Evolutionary conservation across 2,113 vertebrate species (phyloP), one percentile per base, ranked within the genome.

Genomic region (Paramormyrops kingsleyae): DNA sequence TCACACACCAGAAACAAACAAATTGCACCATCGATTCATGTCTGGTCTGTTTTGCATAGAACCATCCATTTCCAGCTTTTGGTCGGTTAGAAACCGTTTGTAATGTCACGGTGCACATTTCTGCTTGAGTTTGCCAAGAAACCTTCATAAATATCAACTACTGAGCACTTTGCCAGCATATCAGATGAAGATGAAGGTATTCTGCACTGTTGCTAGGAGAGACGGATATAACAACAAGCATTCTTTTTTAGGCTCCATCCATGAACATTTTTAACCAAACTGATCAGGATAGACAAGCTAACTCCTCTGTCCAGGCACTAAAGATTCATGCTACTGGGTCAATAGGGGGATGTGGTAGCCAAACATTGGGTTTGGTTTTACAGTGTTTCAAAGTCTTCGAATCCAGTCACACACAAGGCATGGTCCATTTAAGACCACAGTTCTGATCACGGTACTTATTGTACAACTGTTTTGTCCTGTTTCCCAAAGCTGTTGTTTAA

Each of bases 111-210:
- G 24, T 35, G 42, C 89, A 56, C 27, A 35, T 87, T 24, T 85
- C 50, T 88, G 87, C 89, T 90, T 80, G 46, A 56, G 56, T 21
- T 90, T 88, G 88, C 90, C 56, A 90, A 35, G 86, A 87, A 46
- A 87, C 89, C 74, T 85, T 80, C 77, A 56, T 12, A 83, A 74
- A 77, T 35, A 42, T 77, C 13, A 39, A 39, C 8, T 80, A 42
- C 74, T 39, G 35, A 19, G 74, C 12, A 9, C 70, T 35, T 77
- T 77, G 70, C 27, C 70, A 15, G 31, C 31, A 74, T 27, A 15
- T 35, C 27, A 77, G 70, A 35, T 77, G 70, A 74, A 74, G 70
- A 13, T 74, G 31, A 77, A 39, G 70, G 31, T 77, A 35, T 77
- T 77, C 70, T 39, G 31, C 12, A 77, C 70, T 77, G 70, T 39